Percentiles rank a stretch among this genome's conserved stretches.
Conservation (phyloP, 2,888 invertebrate species). For the Bombylius major region DNA sequence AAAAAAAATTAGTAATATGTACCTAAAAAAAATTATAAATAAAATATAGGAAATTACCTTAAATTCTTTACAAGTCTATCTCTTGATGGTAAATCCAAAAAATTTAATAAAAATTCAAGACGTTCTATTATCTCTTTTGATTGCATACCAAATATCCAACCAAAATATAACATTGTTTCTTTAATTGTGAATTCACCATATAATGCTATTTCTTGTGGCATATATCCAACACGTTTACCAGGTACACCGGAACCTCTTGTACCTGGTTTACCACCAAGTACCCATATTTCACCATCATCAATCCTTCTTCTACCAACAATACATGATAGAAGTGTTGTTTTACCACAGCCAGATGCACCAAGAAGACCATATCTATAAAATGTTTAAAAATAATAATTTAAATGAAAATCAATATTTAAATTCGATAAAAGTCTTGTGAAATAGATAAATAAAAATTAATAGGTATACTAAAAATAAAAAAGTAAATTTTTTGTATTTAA, state of each 20-base stretch:
- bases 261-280: constrained; percentile 82
- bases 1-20: constrained; percentile 8
- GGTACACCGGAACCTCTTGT: constrained; percentile 83
- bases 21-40: background rate
- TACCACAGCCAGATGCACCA: constrained; percentile 94
- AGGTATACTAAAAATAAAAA: background rate
- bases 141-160: constrained; percentile 89
- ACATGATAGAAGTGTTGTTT: constrained; percentile 85
- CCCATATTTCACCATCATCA: constrained; percentile 78
- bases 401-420: constrained; percentile 1
- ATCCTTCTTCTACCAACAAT: constrained; percentile 78
- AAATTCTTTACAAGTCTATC: constrained; percentile 67
- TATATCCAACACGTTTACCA: constrained; percentile 90
- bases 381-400: constrained; percentile 14
- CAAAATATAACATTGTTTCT: constrained; percentile 94
- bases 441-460: no score
- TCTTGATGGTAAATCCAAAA: constrained; percentile 79
- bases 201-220: constrained; percentile 88
- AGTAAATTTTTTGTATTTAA: background rate
- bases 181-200: constrained; percentile 87
- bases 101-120: constrained; percentile 74
- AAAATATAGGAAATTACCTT: constrained; percentile 38
- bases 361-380: constrained; percentile 73
- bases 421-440: no score
- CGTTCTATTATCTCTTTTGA: constrained; percentile 67